phyloP scores from a whole-genome alignment of 2,888 invertebrate genomes.

The Dolichopus griseipennis region DNA sequence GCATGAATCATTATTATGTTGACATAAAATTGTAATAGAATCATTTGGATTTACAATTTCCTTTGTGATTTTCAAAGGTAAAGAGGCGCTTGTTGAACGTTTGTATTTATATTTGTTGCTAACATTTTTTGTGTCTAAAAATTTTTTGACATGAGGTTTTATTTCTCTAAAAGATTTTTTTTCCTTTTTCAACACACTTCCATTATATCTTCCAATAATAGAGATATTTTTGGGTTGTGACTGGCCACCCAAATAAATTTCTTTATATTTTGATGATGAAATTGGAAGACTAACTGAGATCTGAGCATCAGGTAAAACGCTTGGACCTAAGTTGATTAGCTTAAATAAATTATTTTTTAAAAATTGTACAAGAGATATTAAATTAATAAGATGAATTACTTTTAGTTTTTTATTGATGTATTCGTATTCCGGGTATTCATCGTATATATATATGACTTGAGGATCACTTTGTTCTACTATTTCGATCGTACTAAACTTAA shows the following conservation, averaged over 20 bases:
- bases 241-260: too few species aligned
- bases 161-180: too few species aligned
- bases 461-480: not conserved
- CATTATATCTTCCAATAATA: not conserved
- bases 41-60: not conserved
- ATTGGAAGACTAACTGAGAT: not conserved
- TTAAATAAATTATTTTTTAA: not conserved
- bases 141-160: too few species aligned
- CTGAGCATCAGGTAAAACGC: not conserved
- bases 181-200: too few species aligned
- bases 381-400: not conserved
- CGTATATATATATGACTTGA: not conserved
- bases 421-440: not conserved
- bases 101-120: not conserved
- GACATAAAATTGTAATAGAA: not conserved
- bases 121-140: too few species aligned
- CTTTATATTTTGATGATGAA: too few species aligned
- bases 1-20: too few species aligned
- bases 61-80: not conserved
- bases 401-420: not conserved
- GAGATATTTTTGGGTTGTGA: not conserved
- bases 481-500: not conserved
- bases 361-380: too few species aligned
- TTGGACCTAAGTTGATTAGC: not conserved
- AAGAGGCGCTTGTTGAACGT: not conserved